Evolutionary conservation across 1,140 invertebrate genomes (phyloP).

Genomic region (Holotrichia oblita): DNA sequence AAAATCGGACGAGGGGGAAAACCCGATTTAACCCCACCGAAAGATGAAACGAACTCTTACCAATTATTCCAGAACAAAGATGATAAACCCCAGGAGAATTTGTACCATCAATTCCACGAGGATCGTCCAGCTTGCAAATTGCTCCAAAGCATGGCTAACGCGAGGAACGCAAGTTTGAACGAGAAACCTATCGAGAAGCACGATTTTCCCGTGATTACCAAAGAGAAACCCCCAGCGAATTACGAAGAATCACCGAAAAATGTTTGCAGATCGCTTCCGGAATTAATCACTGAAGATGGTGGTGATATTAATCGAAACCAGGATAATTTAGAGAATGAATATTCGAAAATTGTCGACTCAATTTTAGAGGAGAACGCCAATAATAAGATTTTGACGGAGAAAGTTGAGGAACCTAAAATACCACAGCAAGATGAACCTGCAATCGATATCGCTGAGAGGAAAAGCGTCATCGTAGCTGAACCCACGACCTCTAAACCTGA

Average conservation of each 20-base stretch:
- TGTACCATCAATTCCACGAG: conserved; percentile 45
- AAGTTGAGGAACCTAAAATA: not conserved
- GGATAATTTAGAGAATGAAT: not conserved
- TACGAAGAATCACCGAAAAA: not conserved
- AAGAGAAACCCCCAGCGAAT: not conserved
- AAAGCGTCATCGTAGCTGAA: not conserved
- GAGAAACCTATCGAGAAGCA: not conserved
- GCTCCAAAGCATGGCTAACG: conserved; percentile 28
- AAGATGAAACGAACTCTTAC: not conserved
- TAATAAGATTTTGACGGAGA: not conserved
- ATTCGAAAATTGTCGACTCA: conserved; percentile 14
- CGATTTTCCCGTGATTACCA: not conserved
- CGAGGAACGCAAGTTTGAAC: not conserved
- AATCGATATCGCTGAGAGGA: not conserved
- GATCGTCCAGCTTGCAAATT: conserved; percentile 32
- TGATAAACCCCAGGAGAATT: conserved; percentile 42
- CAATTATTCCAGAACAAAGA: conserved; percentile 43
- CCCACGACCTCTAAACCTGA: not conserved
- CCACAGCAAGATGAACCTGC: not conserved
- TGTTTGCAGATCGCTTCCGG: not conserved
- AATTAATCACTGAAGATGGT: conserved; percentile 9
- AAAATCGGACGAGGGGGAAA: not conserved
- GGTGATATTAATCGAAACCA: not conserved
- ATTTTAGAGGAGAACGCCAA: conserved; percentile 5
- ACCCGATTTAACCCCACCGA: not conserved